A percentile compares a stretch with the other conserved stretches of the same genome.
phyloP scores from a whole-genome alignment of 2,797 vertebrate genomes.

The Pelobates cultripes region DNA sequence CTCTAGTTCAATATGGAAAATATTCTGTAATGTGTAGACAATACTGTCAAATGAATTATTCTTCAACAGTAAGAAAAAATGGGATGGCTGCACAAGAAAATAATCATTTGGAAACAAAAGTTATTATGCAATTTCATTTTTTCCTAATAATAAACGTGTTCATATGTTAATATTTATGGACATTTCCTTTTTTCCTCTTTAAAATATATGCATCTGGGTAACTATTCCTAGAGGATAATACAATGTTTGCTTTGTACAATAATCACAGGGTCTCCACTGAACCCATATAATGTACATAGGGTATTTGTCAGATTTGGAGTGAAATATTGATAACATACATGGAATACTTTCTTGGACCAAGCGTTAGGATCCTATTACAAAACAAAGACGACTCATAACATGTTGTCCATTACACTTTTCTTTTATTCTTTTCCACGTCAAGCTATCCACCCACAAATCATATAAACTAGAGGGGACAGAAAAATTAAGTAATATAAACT shows the following conservation, averaged over 20 bases:
- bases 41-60: too few relatives aligned
- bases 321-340: slow-evolving; percentile 1
- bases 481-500: slow-evolving; percentile 41
- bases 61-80: too few relatives aligned
- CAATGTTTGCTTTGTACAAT: neutral
- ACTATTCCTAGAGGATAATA: too few relatives aligned
- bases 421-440: slow-evolving; percentile 5
- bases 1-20: too few relatives aligned
- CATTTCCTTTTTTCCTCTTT: too few relatives aligned
- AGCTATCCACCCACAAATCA: slow-evolving; percentile 25
- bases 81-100: too few relatives aligned
- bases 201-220: too few relatives aligned
- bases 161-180: too few relatives aligned
- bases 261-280: neutral
- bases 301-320: slow-evolving; percentile 5
- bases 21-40: too few relatives aligned
- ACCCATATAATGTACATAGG: neutral
- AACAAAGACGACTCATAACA: slow-evolving; percentile 35
- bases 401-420: slow-evolving; percentile 2
- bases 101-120: too few relatives aligned
- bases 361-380: slow-evolving; percentile 22
- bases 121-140: too few relatives aligned
- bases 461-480: slow-evolving; percentile 30
- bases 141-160: too few relatives aligned
- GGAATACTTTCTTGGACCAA: slow-evolving; percentile 7